These are phyloP conservation scores for Natator depressus DNA, from an alignment of 2,113 vertebrate genomes.

Conservation along the genomic window DNA sequence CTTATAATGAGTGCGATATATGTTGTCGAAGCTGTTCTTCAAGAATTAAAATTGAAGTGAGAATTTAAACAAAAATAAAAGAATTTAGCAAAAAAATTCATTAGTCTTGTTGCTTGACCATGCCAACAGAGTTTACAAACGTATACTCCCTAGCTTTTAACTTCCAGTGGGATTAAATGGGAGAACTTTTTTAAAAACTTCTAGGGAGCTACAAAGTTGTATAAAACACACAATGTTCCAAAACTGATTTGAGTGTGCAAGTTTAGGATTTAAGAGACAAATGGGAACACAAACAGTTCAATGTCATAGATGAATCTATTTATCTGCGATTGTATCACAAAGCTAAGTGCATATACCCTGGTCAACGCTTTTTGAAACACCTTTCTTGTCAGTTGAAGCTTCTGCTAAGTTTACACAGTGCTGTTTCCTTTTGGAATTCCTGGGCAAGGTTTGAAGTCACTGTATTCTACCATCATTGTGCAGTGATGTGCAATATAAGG, in stretches of 20 bases:
- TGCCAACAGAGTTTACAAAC: not conserved
- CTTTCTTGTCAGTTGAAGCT: not conserved
- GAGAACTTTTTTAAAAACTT: not conserved
- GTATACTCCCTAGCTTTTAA: not conserved
- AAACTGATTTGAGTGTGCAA: not conserved
- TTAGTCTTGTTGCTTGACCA: constrained; percentile 92
- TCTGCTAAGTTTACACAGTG: not conserved
- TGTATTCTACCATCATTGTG: fast-evolving
- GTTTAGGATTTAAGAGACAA: not conserved
- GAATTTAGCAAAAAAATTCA: constrained; percentile 94
- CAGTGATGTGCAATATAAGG: not conserved
- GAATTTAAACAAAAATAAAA: constrained; percentile 99
- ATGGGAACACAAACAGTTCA: fast-evolving
- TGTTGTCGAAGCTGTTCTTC: constrained; percentile 99
- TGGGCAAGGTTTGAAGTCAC: not conserved
- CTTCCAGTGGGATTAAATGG: not conserved
- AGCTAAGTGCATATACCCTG: fast-evolving
- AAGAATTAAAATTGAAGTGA: constrained; percentile 99
- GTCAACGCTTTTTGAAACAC: not conserved
- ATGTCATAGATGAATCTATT: fast-evolving
- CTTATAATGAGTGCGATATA: constrained; percentile 99
- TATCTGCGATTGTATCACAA: fast-evolving
- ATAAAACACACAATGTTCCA: not conserved
- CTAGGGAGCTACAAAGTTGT: not conserved
- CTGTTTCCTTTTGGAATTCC: not conserved